A percentile compares a stretch with the other conserved stretches of the same genome.
Conservation (phyloP, 2,797 vertebrate species). For the Megaceryle alcyon region DNA sequence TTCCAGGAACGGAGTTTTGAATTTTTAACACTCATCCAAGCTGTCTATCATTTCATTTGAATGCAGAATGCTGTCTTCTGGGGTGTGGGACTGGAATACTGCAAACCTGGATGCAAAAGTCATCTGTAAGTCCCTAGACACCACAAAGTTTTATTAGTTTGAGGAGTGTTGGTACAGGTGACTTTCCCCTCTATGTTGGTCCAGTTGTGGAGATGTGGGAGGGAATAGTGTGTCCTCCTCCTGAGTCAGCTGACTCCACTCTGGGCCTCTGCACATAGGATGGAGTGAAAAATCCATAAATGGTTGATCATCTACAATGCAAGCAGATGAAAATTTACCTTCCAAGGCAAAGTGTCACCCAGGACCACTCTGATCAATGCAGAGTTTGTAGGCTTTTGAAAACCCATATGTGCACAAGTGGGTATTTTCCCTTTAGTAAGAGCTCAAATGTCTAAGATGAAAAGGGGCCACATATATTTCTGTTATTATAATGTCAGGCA, state of each 20-base stretch:
- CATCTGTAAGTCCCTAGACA: not conserved
- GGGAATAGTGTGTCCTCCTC: not conserved
- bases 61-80: accelerated
- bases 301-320: not conserved
- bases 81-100: accelerated
- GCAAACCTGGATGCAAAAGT: not conserved
- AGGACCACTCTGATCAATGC: no score
- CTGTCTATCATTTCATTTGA: not conserved
- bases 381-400: no score
- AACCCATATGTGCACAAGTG: no score
- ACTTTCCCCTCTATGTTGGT: not conserved
- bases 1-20: not conserved
- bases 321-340: not conserved
- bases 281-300: not conserved
- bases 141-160: not conserved
- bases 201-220: no score
- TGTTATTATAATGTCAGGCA: no score
- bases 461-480: no score
- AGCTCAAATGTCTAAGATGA: no score
- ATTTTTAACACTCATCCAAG: not conserved
- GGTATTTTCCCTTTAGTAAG: no score
- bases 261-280: not conserved
- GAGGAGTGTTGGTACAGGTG: not conserved
- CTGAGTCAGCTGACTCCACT: not conserved
- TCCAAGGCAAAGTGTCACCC: no score